Conservation (phyloP, 1,140 invertebrate species). For the Phortica variegata region DNA sequence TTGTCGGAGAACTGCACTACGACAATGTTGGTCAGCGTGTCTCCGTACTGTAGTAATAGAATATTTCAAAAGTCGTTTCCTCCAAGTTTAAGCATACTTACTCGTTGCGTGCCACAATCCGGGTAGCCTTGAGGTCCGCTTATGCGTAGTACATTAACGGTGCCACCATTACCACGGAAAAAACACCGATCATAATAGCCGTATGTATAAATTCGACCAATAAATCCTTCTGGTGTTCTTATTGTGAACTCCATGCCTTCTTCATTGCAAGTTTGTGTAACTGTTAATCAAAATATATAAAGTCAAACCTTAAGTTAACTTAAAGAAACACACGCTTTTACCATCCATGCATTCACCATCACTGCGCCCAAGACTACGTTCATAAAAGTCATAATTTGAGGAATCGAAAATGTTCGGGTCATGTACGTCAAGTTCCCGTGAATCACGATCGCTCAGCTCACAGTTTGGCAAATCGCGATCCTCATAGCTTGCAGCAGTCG, state of each 20-base stretch:
- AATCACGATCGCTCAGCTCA: conserved; percentile 83
- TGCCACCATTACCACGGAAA: conserved; percentile 84
- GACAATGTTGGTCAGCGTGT: conserved; percentile 91
- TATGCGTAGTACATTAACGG: conserved; percentile 78
- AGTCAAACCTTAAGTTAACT: conserved; percentile 16
- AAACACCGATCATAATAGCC: conserved; percentile 90
- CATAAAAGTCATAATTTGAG: conserved; percentile 85
- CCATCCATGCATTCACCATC: conserved; percentile 81
- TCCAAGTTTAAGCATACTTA: conserved; percentile 49
- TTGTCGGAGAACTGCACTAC: conserved; percentile 92
- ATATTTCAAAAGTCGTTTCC: background rate
- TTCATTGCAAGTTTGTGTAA: conserved; percentile 87
- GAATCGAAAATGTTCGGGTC: conserved; percentile 83
- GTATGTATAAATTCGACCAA: conserved; percentile 87
- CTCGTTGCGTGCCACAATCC: conserved; percentile 83
- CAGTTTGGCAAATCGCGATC: conserved; percentile 77
- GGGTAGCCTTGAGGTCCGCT: conserved; percentile 87
- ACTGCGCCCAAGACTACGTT: conserved; percentile 70
- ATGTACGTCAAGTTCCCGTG: conserved; percentile 77
- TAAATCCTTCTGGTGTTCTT: conserved; percentile 82
- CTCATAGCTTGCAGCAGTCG: conserved; percentile 63
- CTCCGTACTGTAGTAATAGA: conserved; percentile 69
- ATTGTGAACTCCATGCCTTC: conserved; percentile 93
- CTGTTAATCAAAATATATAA: conserved; percentile 58
- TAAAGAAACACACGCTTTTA: conserved; percentile 45